A percentile compares a stretch with the other conserved stretches of the same genome.
These are phyloP conservation scores for Burhinus bistriatus DNA, from an alignment of 2,113 vertebrate species.

Conservation along the genomic window DNA sequence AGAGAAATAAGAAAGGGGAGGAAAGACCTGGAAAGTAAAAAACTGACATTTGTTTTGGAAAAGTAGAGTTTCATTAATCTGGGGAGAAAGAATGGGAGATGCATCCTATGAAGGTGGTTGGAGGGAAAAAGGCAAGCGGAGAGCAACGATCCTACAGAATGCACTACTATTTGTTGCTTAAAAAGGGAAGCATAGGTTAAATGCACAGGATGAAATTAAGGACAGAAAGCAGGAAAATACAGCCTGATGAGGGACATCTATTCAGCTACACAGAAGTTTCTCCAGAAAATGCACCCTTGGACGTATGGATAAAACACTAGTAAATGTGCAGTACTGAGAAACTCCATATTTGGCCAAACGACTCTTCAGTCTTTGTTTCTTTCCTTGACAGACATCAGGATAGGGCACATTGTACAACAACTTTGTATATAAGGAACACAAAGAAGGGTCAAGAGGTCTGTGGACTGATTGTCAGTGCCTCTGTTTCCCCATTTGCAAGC, in stretches of 20 bases:
- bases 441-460: background rate
- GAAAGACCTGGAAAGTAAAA: background rate
- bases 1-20: background rate
- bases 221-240: background rate
- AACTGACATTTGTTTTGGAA: background rate
- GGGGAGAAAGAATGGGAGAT: background rate
- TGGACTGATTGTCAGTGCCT: background rate
- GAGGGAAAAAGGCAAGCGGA: background rate
- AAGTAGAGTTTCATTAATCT: background rate
- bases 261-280: background rate
- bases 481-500: background rate
- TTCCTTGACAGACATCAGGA: background rate
- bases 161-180: background rate
- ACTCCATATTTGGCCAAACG: background rate
- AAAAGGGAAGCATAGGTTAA: background rate
- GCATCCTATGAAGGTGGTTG: background rate
- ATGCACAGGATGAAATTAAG: background rate
- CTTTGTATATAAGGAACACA: background rate
- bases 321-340: background rate
- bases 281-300: background rate
- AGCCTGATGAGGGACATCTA: background rate
- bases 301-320: background rate
- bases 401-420: background rate
- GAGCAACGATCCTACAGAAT: background rate
- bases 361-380: background rate